A percentile compares a stretch with the other conserved stretches of the same genome.
Evolutionary conservation across 2,113 vertebrate species (phyloP).

Genomic region (Hoplias malabaricus): DNA sequence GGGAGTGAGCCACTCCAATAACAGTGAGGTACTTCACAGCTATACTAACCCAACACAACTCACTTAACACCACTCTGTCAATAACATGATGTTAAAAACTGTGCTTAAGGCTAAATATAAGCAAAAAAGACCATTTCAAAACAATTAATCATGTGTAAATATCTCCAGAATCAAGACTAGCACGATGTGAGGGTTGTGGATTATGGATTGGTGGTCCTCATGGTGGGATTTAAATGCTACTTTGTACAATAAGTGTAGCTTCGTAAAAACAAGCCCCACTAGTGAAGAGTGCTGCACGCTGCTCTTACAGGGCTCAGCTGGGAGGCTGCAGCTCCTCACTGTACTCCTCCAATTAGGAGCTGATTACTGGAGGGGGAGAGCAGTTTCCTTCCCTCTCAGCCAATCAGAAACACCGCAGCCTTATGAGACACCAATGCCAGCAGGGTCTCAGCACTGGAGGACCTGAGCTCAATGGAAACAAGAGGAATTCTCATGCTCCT

Average conservation of each 20-base stretch:
- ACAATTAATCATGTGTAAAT: neutral
- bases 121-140: too few species aligned
- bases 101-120: too few species aligned
- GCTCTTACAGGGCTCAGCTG: neutral
- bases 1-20: too few species aligned
- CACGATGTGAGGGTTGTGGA: neutral
- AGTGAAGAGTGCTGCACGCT: neutral
- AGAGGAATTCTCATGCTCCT: neutral
- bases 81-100: too few species aligned
- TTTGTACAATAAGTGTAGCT: neutral
- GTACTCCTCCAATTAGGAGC: constrained; percentile 12
- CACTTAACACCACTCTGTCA: too few species aligned
- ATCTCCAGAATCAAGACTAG: neutral
- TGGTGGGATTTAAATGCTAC: neutral
- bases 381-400: constrained; percentile 26
- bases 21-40: too few species aligned
- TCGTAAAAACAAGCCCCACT: neutral
- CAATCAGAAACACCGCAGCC: constrained; percentile 21
- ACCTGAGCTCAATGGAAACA: neutral
- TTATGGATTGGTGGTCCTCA: neutral
- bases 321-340: neutral
- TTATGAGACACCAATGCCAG: constrained; percentile 8
- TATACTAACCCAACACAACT: too few species aligned
- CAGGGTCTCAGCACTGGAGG: constrained; percentile 5
- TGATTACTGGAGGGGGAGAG: constrained; percentile 27